Conservation (phyloP, 2,797 vertebrate genomes). For the Enteromius viviparus region DNA sequence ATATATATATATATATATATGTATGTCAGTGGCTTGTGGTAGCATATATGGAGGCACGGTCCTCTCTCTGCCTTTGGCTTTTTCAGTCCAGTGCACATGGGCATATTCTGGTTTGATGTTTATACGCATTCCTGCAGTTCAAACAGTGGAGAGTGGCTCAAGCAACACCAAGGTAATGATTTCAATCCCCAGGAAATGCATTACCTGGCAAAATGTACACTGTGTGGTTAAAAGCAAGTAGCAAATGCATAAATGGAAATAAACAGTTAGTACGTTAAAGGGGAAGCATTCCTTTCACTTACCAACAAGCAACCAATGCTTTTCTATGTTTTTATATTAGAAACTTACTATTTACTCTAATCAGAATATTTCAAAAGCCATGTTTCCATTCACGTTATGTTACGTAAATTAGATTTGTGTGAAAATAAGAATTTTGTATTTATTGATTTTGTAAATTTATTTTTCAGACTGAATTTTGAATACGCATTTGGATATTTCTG, state of each 20-base stretch:
- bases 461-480: background rate
- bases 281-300: background rate
- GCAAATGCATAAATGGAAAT: background rate
- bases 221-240: background rate
- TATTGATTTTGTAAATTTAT: background rate
- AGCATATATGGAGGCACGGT: background rate
- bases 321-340: background rate
- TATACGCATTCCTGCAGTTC: background rate
- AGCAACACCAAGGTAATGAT: constrained; percentile 3
- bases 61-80: background rate
- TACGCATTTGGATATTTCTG: background rate
- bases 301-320: background rate
- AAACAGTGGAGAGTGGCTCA: background rate
- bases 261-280: background rate
- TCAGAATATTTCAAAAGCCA: background rate
- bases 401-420: background rate
- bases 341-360: background rate
- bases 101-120: background rate
- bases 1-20: background rate
- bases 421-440: background rate
- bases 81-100: background rate
- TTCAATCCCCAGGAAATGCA: background rate
- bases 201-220: background rate
- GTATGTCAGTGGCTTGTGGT: background rate
- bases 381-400: background rate